Evolutionary conservation across 2,888 invertebrate genomes (phyloP).

Genomic region (Busseola fusca): DNA sequence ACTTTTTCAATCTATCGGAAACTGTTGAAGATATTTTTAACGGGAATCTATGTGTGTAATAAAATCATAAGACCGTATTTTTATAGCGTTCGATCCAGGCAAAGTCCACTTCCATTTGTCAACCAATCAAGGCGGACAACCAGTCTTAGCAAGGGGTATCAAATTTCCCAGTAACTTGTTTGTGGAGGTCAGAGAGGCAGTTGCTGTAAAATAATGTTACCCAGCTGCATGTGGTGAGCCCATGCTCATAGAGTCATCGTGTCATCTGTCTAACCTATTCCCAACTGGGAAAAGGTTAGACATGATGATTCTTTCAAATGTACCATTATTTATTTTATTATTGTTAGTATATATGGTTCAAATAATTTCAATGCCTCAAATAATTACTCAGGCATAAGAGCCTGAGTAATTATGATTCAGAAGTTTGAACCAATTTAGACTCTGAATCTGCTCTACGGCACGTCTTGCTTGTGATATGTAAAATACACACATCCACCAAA

Average conservation of each 20-base stretch:
- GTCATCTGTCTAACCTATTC: no score
- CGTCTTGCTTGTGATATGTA: not conserved
- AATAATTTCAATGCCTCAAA: no score
- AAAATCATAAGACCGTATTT: constrained; percentile 12
- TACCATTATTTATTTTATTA: not conserved
- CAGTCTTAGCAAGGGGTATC: not conserved
- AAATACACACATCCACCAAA: not conserved
- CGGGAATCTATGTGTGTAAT: constrained; percentile 2
- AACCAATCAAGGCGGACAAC: not conserved
- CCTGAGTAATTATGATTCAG: not conserved
- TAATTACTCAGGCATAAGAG: no score
- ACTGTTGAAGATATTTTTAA: constrained; percentile 36
- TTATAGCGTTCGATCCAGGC: not conserved
- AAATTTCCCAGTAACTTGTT: not conserved
- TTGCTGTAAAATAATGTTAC: not conserved
- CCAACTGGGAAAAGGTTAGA: no score
- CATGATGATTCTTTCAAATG: not conserved
- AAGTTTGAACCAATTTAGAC: not conserved
- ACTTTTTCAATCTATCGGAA: constrained; percentile 30
- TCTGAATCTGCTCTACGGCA: not conserved
- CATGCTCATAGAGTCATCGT: not conserved
- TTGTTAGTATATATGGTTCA: no score
- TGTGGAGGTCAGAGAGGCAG: not conserved
- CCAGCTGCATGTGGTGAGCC: not conserved
- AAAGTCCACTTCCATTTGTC: not conserved